phyloP scores from a whole-genome alignment of 2,888 invertebrate genomes.

The Sarcophaga rosellei region DNA sequence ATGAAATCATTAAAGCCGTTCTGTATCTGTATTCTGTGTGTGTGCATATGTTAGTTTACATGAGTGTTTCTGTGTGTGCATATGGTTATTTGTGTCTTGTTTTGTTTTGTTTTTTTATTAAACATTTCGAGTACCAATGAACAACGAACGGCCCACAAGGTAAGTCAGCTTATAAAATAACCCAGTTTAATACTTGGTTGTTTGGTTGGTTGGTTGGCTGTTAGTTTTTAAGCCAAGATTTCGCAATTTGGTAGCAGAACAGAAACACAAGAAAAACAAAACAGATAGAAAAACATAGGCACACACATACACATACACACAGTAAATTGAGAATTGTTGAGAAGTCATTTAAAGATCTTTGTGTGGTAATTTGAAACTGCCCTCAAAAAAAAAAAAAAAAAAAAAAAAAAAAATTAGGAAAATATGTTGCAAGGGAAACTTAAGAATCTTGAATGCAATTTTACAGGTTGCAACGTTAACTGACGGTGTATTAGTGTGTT shows the following conservation, averaged over 20 bases:
- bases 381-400: neutral
- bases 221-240: conserved; percentile 63
- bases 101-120: conserved; percentile 48
- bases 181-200: conserved; percentile 58
- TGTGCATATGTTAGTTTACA: neutral
- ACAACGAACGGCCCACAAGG: conserved; percentile 68
- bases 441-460: neutral
- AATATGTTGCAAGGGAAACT: neutral
- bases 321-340: conserved; percentile 22
- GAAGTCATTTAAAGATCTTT: neutral
- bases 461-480: neutral
- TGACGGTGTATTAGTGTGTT: neutral
- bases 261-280: neutral
- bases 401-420: no score
- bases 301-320: neutral
- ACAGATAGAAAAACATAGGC: neutral
- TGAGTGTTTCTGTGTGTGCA: neutral
- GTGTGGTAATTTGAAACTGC: neutral
- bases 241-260: conserved; percentile 63
- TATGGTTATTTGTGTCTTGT: conserved; percentile 31
- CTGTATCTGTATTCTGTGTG: conserved; percentile 49
- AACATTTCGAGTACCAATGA: conserved; percentile 63
- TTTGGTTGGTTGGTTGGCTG: conserved; percentile 18
- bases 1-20: conserved; percentile 65
- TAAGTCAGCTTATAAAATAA: conserved; percentile 68